Conservation (phyloP, 2,888 invertebrate species). For the Tenthredo mesomela region DNA sequence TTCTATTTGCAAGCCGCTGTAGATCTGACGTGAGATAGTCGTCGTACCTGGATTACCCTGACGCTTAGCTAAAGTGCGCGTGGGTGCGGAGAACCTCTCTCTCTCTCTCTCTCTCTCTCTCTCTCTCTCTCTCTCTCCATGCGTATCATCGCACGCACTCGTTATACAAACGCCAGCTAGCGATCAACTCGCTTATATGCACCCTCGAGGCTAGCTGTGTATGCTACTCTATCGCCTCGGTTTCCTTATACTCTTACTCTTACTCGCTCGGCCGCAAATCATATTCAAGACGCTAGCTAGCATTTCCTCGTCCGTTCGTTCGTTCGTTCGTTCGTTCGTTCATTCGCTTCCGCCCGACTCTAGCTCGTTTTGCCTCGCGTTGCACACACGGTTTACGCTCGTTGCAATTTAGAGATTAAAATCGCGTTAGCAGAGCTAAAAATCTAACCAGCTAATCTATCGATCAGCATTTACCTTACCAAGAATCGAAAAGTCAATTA, state of each 20-base stretch:
- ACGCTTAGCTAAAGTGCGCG: conserved; percentile 46
- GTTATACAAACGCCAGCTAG: conserved; percentile 43
- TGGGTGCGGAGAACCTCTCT: conserved; percentile 39
- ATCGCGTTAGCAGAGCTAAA: conserved; percentile 32
- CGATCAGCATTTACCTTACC: conserved; percentile 22
- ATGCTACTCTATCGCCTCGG: conserved; percentile 9
- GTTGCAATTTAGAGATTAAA: conserved; percentile 47
- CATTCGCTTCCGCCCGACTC: conserved; percentile 43
- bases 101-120: conserved; percentile 39
- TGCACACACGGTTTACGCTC: conserved; percentile 8
- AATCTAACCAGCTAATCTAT: conserved; percentile 6
- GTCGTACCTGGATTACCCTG: conserved; percentile 29
- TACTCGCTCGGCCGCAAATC: conserved; percentile 30
- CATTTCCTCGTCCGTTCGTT: conserved; percentile 43
- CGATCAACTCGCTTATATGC: conserved; percentile 35
- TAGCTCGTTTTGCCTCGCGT: conserved; percentile 31
- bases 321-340: conserved; percentile 13
- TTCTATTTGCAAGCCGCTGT: conserved; percentile 31
- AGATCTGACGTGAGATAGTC: conserved; percentile 38
- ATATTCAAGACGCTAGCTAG: conserved; percentile 33
- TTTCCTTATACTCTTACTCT: conserved; percentile 13
- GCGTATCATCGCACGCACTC: conserved; percentile 49
- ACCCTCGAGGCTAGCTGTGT: conserved; percentile 41
- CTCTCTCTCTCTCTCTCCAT: conserved; percentile 42
- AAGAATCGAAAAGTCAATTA: conserved; percentile 32